Conservation (phyloP, 2,888 invertebrate species). For the Blastobasis lacticolella region DNA sequence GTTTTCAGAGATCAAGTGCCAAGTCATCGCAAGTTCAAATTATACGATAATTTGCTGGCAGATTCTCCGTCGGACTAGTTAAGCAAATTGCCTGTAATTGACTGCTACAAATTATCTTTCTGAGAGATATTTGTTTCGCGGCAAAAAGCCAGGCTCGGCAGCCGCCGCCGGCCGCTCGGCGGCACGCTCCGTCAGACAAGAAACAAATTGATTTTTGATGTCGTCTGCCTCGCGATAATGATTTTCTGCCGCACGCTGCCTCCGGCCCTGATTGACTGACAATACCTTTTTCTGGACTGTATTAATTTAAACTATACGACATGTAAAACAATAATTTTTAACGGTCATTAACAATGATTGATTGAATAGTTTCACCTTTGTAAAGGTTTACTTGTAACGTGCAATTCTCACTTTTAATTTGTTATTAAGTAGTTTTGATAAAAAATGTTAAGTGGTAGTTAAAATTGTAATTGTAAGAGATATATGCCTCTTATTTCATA, state of each 20-base stretch:
- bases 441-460: no score
- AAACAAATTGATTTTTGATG: constrained; percentile 66
- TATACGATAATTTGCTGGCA: constrained; percentile 3
- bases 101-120: constrained; percentile 34
- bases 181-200: constrained; percentile 24
- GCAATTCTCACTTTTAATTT: background rate
- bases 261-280: constrained; percentile 26
- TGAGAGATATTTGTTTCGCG: constrained; percentile 30
- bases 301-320: constrained; percentile 24
- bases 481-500: no score
- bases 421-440: no score
- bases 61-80: constrained; percentile 16
- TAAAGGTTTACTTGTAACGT: background rate
- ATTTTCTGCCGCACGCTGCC: constrained; percentile 30
- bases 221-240: constrained; percentile 37
- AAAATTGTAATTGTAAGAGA: no score
- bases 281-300: constrained; percentile 31
- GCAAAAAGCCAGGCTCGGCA: constrained; percentile 29
- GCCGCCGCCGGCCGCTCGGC: background rate
- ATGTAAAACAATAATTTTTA: constrained; percentile 31
- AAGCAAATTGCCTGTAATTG: constrained; percentile 29
- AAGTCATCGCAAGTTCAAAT: background rate
- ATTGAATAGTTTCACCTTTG: constrained; percentile 17
- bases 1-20: no score
- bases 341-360: constrained; percentile 26